Evolutionary conservation across 2,888 invertebrate species (phyloP).

Genomic region (Stegophylla sp.): DNA sequence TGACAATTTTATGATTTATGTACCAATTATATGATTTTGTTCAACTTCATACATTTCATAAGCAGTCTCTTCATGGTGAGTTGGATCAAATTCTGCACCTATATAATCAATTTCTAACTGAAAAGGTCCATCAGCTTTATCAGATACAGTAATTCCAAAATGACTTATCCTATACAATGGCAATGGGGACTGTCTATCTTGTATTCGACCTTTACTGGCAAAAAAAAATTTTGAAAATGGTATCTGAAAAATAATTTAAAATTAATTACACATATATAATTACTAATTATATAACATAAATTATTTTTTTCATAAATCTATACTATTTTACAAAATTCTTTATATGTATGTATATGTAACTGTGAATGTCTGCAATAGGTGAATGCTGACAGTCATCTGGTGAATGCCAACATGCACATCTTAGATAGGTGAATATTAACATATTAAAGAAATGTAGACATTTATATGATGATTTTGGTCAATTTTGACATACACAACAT

Average conservation of each 20-base stretch:
- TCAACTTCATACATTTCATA: conserved; percentile 89
- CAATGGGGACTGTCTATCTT: conserved; percentile 78
- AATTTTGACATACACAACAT: too few species aligned
- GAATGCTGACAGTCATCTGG: too few species aligned
- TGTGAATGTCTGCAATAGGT: too few species aligned
- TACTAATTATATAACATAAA: neutral
- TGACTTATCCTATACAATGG: conserved; percentile 71
- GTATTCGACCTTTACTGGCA: conserved; percentile 81
- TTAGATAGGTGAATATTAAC: too few species aligned
- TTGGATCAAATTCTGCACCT: conserved; percentile 82
- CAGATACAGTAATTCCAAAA: conserved; percentile 83
- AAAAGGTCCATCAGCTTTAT: conserved; percentile 83
- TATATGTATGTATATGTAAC: neutral
- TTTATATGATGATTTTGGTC: too few species aligned
- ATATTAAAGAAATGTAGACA: too few species aligned
- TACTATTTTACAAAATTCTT: too few species aligned
- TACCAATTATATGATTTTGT: conserved; percentile 44
- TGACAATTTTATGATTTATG: neutral
- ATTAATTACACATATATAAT: neutral
- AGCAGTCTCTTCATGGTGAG: conserved; percentile 83
- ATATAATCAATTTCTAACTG: conserved; percentile 91
- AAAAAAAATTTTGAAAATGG: conserved; percentile 93
- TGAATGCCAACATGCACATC: too few species aligned
- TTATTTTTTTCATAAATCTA: neutral
- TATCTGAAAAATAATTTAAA: conserved; percentile 71